Evolutionary conservation across 2,797 vertebrate species (phyloP).

Genomic region (Anguilla anguilla): DNA sequence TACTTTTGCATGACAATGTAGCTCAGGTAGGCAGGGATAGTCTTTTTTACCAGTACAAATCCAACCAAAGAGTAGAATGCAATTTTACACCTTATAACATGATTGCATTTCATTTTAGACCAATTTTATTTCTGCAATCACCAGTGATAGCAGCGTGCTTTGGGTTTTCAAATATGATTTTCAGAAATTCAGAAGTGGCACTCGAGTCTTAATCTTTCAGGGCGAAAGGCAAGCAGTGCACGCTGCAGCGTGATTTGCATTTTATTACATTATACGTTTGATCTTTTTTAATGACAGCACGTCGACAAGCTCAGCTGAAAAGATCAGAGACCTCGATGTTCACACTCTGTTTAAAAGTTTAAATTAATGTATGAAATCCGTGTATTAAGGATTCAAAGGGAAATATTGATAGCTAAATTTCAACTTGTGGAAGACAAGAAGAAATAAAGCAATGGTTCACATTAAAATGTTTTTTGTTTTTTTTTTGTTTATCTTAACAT

Average conservation of each 20-base stretch:
- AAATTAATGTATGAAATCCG: constrained; percentile 48
- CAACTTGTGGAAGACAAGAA: constrained; percentile 50
- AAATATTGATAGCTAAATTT: constrained; percentile 61
- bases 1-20: background rate
- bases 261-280: constrained; percentile 48
- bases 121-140: background rate
- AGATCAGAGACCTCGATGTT: constrained; percentile 51
- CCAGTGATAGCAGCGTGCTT: background rate
- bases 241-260: constrained; percentile 38
- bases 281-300: constrained; percentile 47
- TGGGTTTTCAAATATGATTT: background rate
- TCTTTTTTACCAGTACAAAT: too few relatives aligned
- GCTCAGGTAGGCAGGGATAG: background rate
- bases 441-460: too few relatives aligned
- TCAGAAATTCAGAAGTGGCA: background rate
- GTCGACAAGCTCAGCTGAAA: constrained; percentile 35
- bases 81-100: background rate
- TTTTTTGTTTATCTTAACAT: too few relatives aligned
- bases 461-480: too few relatives aligned
- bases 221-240: background rate
- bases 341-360: constrained; percentile 52
- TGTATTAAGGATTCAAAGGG: constrained; percentile 59
- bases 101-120: background rate
- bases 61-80: background rate
- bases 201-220: constrained; percentile 14